phyloP scores from a whole-genome alignment of 92 coral and sea anemone species.

The Hydrozoanthus gracilis region DNA sequence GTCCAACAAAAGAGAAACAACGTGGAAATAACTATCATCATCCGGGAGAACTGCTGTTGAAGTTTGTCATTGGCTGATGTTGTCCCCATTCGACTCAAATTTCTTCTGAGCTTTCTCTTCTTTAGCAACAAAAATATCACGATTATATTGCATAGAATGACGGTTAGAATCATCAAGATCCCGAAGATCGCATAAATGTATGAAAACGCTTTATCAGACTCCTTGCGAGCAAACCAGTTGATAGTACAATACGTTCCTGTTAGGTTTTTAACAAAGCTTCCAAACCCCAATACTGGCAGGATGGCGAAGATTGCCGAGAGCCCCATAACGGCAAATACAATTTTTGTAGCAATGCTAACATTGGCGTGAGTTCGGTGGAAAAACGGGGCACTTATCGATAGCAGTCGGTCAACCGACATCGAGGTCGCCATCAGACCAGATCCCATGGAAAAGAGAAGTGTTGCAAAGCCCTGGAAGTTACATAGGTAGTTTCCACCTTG shows the following conservation, averaged over 20 bases:
- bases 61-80: conserved; percentile 23
- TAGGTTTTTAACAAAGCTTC: conserved; percentile 71
- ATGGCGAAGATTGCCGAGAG: conserved; percentile 61
- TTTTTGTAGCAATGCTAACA: conserved; percentile 57
- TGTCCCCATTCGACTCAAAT: background rate
- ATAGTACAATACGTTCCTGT: conserved; percentile 81
- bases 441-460: conserved; percentile 68
- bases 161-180: conserved; percentile 60
- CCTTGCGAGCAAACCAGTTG: conserved; percentile 69
- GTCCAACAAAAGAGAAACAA: conserved; percentile 43
- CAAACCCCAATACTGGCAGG: conserved; percentile 75
- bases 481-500: conserved; percentile 73
- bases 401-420: conserved; percentile 80
- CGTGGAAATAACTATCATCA: conserved; percentile 28
- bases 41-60: conserved; percentile 41
- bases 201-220: conserved; percentile 62
- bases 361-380: conserved; percentile 58
- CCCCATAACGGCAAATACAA: conserved; percentile 46
- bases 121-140: conserved; percentile 52
- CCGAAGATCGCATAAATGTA: conserved; percentile 77
- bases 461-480: conserved; percentile 81
- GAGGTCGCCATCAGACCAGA: conserved; percentile 79
- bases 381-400: conserved; percentile 76
- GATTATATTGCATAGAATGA: conserved; percentile 64
- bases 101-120: conserved; percentile 18